These are phyloP conservation scores for Odontocolon sp. DNA, from an alignment of 2,888 invertebrate genomes.

Conservation along the genomic window DNA sequence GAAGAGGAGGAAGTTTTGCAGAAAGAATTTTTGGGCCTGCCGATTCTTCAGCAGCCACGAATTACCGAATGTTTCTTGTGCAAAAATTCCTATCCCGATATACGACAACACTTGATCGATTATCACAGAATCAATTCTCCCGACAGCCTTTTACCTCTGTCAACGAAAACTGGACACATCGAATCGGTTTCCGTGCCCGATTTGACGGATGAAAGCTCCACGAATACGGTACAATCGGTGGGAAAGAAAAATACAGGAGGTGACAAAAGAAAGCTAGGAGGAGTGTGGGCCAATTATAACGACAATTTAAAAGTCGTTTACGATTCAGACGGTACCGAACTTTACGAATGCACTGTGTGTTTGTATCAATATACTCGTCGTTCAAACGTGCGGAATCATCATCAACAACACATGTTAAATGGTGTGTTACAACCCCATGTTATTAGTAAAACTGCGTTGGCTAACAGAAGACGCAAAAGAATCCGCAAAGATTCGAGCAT, in stretches of 20 bases:
- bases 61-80: slow-evolving; percentile 71
- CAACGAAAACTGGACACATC: neutral
- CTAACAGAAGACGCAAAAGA: neutral
- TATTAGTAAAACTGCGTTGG: neutral
- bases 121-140: slow-evolving; percentile 76
- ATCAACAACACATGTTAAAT: neutral
- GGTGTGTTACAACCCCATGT: slow-evolving; percentile 26
- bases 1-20: slow-evolving; percentile 31
- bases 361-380: neutral
- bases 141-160: slow-evolving; percentile 55
- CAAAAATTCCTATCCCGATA: slow-evolving; percentile 65
- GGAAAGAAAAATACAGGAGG: neutral
- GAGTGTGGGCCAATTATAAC: no score
- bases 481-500: neutral
- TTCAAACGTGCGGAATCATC: neutral
- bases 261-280: no score
- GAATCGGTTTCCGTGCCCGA: neutral
- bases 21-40: neutral
- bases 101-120: slow-evolving; percentile 70
- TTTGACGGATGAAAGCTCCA: neutral
- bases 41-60: neutral
- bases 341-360: slow-evolving; percentile 15
- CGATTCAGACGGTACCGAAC: neutral
- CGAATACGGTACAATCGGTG: neutral
- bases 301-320: neutral